Base-by-base conservation (phyloP, 2,113 vertebrate species). In the Cinclus cinclus region DNA sequence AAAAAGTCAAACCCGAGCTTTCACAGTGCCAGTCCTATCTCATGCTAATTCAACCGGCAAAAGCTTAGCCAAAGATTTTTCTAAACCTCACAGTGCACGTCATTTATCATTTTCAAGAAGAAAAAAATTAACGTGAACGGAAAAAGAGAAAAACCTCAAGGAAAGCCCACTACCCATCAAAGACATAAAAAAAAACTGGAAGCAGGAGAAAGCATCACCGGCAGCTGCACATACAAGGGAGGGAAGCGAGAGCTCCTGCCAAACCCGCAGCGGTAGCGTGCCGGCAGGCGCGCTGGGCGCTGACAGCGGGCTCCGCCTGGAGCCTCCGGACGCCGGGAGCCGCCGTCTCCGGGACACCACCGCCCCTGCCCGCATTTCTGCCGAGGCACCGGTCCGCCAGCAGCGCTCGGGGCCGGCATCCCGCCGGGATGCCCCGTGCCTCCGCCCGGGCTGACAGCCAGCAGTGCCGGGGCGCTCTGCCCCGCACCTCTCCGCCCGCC, bases 191-290 rank as follows among this genome's bases (percentile, higher is more conserved):
- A 37, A 37, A n/a, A 52, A n/a, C 24, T 67, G 65, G 79, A 39
- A 87, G 74, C 17, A 13, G 42, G 46, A 89, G 81, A 62, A 90
- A 82, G 74, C 63, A 92, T 77, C 92, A 25, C 58, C 59, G n/a
- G 82, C 82, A 88, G 62, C 89, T 60, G 75, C 70, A n/a, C 47
- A 3, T 44, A 6, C 25, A 7, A 7, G 47, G 27, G 49, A 42
- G 42, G 9, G 33, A 82, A 83, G 78, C 13, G 7, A 24, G 69
- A 42, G 31, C 46, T 35, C 13, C 71, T 60, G 71, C 80, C 78
- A 25, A 63, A 81, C 49, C 85, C 64, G 41, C 87, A 67, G 76
- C 35, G 10, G 58, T 23, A 83, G 76, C 50, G 5, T 9, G 49
- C 64, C 69, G 39, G 52, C 19, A 37, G 80, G 83, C 65, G 39